Evolutionary conservation across 2,888 invertebrate genomes (phyloP).

Genomic region (Phaedon cochleariae): DNA sequence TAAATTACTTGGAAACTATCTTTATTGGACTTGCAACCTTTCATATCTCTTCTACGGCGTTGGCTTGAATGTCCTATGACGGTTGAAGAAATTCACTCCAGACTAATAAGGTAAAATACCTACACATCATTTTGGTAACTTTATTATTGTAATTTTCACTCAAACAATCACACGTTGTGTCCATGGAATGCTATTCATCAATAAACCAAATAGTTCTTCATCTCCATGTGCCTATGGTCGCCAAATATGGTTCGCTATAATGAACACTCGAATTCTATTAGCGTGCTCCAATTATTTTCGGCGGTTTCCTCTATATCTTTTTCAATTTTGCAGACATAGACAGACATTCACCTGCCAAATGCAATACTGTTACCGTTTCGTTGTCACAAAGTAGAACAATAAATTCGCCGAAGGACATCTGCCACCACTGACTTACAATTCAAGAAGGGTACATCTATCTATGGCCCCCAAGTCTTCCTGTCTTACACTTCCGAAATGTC

Average conservation of each 20-base stretch:
- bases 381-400: conserved; percentile 46
- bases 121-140: too few relatives aligned
- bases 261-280: not conserved
- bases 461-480: not conserved
- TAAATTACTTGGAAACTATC: too few relatives aligned
- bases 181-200: not conserved
- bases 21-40: too few relatives aligned
- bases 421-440: conserved; percentile 38
- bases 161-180: not conserved
- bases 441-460: conserved; percentile 48
- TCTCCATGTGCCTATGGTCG: not conserved
- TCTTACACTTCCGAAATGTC: not conserved
- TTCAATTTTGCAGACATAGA: conserved; percentile 13
- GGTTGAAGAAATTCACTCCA: too few relatives aligned
- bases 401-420: conserved; percentile 46
- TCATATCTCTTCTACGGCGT: too few relatives aligned
- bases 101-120: too few relatives aligned
- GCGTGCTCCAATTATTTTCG: conserved; percentile 8
- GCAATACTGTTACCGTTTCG: conserved; percentile 15
- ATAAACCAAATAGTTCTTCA: not conserved
- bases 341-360: conserved; percentile 36
- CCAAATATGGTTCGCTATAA: conserved; percentile 1
- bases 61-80: too few relatives aligned
- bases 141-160: too few relatives aligned
- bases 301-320: conserved; percentile 18